phyloP scores from a whole-genome alignment of 2,113 vertebrate species.

The Alouatta palliata region DNA sequence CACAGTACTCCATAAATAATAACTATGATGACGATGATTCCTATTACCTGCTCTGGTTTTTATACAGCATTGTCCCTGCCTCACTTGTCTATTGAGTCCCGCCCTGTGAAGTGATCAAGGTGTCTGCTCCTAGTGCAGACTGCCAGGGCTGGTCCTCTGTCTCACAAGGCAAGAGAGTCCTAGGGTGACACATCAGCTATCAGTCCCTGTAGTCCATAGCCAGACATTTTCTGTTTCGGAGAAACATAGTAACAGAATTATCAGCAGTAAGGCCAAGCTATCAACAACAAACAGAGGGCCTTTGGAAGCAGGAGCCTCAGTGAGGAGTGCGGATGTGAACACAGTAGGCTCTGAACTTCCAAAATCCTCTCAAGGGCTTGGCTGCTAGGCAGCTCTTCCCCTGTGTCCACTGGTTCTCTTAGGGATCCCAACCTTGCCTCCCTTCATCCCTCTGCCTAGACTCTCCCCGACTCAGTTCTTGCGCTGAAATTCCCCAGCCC shows the following conservation, averaged over 20 bases:
- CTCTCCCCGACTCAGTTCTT: neutral
- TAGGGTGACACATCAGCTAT: neutral
- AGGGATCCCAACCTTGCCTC: neutral
- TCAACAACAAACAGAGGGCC: neutral
- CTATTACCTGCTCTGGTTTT: neutral
- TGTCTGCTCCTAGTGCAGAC: neutral
- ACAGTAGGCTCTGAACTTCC: neutral
- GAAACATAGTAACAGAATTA: neutral
- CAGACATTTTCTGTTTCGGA: neutral
- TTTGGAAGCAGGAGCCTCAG: neutral
- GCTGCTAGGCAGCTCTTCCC: neutral
- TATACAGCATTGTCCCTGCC: neutral
- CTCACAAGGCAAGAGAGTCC: neutral
- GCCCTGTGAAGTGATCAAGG: neutral
- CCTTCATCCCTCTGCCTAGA: neutral
- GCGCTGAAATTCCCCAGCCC: neutral
- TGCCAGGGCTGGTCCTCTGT: neutral
- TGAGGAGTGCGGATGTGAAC: neutral
- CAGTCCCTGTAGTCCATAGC: accelerated
- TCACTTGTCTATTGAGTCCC: neutral
- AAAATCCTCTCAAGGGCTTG: neutral
- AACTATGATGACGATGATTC: neutral
- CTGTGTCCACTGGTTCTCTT: neutral
- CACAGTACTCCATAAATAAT: neutral
- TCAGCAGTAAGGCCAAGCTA: neutral